These are phyloP conservation scores for Phyllopteryx taeniolatus DNA, from an alignment of 2,113 vertebrate species.

Conservation along the genomic window DNA sequence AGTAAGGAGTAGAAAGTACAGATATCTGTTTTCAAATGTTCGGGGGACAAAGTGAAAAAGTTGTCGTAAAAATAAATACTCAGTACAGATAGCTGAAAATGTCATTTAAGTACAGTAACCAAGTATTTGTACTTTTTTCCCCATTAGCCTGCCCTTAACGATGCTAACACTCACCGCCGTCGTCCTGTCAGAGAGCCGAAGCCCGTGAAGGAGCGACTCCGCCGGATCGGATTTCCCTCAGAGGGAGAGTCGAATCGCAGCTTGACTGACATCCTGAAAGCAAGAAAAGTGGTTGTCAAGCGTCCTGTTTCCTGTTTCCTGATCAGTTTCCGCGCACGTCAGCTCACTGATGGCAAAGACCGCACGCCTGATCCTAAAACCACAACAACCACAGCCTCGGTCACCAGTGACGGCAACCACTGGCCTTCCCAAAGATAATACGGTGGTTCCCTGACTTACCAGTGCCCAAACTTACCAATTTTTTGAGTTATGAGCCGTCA, in stretches of 20 bases:
- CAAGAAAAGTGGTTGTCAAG: constrained; percentile 1
- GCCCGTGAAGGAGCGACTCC: constrained; percentile 75
- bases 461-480: no score
- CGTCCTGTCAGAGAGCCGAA: constrained; percentile 64
- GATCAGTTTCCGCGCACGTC: background rate
- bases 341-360: background rate
- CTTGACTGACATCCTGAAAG: constrained; percentile 75
- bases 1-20: background rate
- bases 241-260: constrained; percentile 68
- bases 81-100: background rate
- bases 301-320: constrained; percentile 1
- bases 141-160: background rate
- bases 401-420: background rate
- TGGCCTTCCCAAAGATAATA: background rate
- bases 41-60: no score
- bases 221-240: constrained; percentile 57
- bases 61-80: background rate
- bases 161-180: constrained; percentile 50
- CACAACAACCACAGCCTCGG: background rate
- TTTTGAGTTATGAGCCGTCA: no score
- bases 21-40: background rate
- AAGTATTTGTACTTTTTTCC: background rate
- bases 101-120: background rate
- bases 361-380: background rate
- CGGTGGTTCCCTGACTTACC: background rate